phyloP scores from a whole-genome alignment of 2,113 vertebrate species.

The Prolemur simus region DNA sequence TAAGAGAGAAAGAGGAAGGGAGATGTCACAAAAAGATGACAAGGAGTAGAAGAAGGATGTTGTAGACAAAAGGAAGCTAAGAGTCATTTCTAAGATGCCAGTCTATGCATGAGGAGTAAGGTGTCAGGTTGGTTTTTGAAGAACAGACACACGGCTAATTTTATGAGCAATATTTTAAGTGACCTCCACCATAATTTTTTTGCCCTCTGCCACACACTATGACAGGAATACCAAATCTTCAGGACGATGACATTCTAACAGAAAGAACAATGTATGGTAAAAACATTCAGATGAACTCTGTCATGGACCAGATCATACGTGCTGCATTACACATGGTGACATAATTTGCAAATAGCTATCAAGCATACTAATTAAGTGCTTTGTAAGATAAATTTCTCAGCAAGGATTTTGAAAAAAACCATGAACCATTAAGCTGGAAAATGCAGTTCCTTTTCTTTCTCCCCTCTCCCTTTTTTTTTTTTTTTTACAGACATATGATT shows the following conservation, averaged over 20 bases:
- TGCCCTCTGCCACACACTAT: slow-evolving; percentile 56
- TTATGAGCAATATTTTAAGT: not conserved
- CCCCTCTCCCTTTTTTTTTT: not conserved
- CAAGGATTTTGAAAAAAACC: slow-evolving; percentile 9
- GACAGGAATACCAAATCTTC: slow-evolving; percentile 66
- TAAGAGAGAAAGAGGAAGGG: not conserved
- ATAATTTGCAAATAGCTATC: slow-evolving; percentile 51
- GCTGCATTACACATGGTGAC: slow-evolving; percentile 43
- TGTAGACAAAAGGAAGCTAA: not conserved
- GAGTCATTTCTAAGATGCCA: not conserved
- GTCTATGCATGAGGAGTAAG: not conserved
- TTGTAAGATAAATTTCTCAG: slow-evolving; percentile 65
- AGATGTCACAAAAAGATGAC: not conserved
- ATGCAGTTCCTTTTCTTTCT: not conserved
- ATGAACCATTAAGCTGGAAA: slow-evolving; percentile 47
- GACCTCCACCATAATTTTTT: not conserved
- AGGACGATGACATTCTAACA: not conserved
- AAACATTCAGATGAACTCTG: slow-evolving; percentile 51
- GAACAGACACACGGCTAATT: not conserved
- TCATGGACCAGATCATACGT: not conserved
- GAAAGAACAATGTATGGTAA: slow-evolving; percentile 2
- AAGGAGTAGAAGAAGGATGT: not conserved
- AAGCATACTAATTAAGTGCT: slow-evolving; percentile 39
- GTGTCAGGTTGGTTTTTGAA: not conserved
- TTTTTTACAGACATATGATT: slow-evolving; percentile 2